These are phyloP conservation scores for Nasonia oneida DNA, from an alignment of 2,888 invertebrate genomes.

Conservation along the genomic window DNA sequence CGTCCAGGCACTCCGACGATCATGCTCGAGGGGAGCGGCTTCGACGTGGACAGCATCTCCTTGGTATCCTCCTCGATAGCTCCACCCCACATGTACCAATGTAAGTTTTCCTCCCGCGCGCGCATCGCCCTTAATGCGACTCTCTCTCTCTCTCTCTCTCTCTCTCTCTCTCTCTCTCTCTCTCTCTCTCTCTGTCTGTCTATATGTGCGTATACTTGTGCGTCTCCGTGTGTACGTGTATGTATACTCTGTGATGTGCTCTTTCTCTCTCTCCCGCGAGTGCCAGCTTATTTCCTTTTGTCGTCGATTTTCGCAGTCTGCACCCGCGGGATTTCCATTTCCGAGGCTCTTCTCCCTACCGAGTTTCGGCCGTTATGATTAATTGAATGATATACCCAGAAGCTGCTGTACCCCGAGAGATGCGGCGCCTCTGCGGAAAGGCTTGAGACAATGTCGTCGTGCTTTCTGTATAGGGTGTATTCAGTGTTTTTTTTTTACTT, in stretches of 20 bases:
- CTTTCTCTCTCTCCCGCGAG: background rate
- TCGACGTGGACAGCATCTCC: slow-evolving; percentile 87
- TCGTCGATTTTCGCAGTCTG: background rate
- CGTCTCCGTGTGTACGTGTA: too few species aligned
- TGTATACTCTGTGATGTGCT: too few species aligned
- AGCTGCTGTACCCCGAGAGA: background rate
- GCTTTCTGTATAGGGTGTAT: background rate
- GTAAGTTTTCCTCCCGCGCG: slow-evolving; percentile 81
- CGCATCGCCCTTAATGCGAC: slow-evolving; percentile 58
- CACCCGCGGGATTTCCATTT: slow-evolving; percentile 5
- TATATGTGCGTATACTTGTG: too few species aligned
- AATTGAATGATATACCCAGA: slow-evolving; percentile 29
- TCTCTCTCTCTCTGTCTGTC: background rate
- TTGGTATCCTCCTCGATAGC: slow-evolving; percentile 84
- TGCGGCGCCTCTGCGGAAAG: background rate
- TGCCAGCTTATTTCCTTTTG: background rate
- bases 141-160: slow-evolving; percentile 37
- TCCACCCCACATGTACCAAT: slow-evolving; percentile 85
- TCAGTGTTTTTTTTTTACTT: background rate
- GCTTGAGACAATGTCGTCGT: background rate
- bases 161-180: background rate
- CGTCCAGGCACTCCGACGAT: slow-evolving; percentile 78
- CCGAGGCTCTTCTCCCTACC: background rate
- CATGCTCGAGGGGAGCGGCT: slow-evolving; percentile 81
- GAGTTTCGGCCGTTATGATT: slow-evolving; percentile 24